Percentiles rank a stretch among this genome's conserved stretches.
Conservation (phyloP, 1,140 invertebrate genomes). For the Tribolium castaneum region DNA sequence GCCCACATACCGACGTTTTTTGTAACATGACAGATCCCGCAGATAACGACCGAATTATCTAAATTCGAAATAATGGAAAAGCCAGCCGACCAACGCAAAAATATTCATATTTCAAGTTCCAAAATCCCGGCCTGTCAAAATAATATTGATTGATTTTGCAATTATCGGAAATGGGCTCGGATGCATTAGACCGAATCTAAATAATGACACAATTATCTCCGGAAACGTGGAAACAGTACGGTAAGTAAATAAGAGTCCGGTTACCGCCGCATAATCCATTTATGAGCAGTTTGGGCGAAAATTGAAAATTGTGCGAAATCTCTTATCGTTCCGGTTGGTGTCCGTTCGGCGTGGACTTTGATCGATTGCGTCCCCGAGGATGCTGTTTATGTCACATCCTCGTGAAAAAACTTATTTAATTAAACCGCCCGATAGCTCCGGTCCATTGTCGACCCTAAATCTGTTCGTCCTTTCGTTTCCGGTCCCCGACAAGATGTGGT, state of each 20-base stretch:
- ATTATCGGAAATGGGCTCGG: not conserved
- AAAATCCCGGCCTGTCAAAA: not conserved
- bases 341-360: not conserved
- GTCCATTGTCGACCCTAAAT: not conserved
- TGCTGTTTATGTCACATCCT: not conserved
- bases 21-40: not conserved
- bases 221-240: not conserved
- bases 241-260: too few species aligned
- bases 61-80: not conserved
- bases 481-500: not conserved
- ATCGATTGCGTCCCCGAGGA: not conserved
- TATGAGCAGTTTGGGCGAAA: too few species aligned
- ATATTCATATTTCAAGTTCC: not conserved
- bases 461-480: not conserved
- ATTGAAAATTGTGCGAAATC: not conserved
- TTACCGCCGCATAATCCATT: too few species aligned
- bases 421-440: not conserved
- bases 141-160: not conserved
- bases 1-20: not conserved
- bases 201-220: not conserved
- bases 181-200: not conserved
- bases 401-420: conserved; percentile 9
- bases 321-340: conserved; percentile 10
- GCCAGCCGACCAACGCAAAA: not conserved
- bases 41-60: not conserved